These are phyloP conservation scores for Hedya salicella DNA, from an alignment of 2,888 invertebrate species.

Conservation along the genomic window DNA sequence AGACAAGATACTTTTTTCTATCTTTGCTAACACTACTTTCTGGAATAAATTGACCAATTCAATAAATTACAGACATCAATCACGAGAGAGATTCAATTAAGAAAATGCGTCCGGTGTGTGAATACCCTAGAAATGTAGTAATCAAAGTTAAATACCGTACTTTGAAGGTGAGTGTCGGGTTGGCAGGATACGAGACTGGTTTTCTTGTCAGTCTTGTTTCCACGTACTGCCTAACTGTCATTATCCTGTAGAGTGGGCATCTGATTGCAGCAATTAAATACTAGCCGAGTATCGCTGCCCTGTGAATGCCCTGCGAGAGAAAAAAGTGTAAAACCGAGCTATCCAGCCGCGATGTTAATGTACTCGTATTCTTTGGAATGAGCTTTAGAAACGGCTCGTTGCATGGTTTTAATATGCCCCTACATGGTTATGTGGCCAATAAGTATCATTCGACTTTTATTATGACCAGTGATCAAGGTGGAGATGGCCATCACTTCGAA, in stretches of 20 bases:
- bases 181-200: conserved; percentile 52
- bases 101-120: conserved; percentile 21
- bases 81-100: conserved; percentile 21
- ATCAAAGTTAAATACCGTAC: conserved; percentile 33
- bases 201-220: conserved; percentile 44
- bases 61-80: conserved; percentile 15
- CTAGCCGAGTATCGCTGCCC: conserved; percentile 18
- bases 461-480: no score
- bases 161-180: conserved; percentile 29
- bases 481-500: no score
- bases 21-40: neutral
- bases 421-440: no score
- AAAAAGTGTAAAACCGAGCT: neutral
- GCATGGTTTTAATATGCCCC: neutral
- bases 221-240: conserved; percentile 48
- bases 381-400: neutral
- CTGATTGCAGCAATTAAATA: conserved; percentile 32
- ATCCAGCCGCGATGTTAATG: neutral
- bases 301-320: neutral
- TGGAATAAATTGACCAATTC: conserved; percentile 16
- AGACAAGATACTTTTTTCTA: no score
- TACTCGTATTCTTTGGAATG: neutral
- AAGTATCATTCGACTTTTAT: no score
- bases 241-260: conserved; percentile 45
- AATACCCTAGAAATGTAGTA: conserved; percentile 24